phyloP scores from a whole-genome alignment of 2,888 invertebrate genomes.

The Tribolium freemani region DNA sequence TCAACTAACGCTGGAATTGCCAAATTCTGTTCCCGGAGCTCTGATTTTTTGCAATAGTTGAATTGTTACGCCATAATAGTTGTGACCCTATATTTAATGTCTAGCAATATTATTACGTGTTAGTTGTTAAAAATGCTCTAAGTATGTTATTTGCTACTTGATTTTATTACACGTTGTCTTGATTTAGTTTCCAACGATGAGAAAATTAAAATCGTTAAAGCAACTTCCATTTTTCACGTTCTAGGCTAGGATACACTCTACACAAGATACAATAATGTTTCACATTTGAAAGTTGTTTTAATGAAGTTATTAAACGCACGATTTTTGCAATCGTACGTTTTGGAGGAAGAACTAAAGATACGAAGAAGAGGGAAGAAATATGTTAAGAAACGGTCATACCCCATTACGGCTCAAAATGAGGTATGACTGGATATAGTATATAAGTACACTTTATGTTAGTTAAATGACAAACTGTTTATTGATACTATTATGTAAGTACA shows the following conservation, averaged over 20 bases:
- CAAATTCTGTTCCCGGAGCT: slow-evolving; percentile 27
- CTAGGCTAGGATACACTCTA: slow-evolving; percentile 45
- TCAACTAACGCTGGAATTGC: slow-evolving; percentile 11
- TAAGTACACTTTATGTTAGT: slow-evolving; percentile 57
- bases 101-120: slow-evolving; percentile 64
- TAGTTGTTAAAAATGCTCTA: slow-evolving; percentile 61
- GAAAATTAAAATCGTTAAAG: slow-evolving; percentile 30
- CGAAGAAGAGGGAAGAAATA: neutral
- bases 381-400: slow-evolving; percentile 51
- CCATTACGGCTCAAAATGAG: slow-evolving; percentile 65
- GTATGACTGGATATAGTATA: slow-evolving; percentile 52
- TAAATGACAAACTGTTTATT: slow-evolving; percentile 51
- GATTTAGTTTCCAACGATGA: slow-evolving; percentile 1
- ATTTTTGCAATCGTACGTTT: slow-evolving; percentile 17
- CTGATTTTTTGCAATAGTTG: slow-evolving; percentile 45
- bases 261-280: slow-evolving; percentile 42
- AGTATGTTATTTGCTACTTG: slow-evolving; percentile 53
- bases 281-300: slow-evolving; percentile 46
- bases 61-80: slow-evolving; percentile 50
- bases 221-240: slow-evolving; percentile 46
- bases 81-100: slow-evolving; percentile 57
- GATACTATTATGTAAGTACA: slow-evolving; percentile 58
- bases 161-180: slow-evolving; percentile 52
- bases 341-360: slow-evolving; percentile 16
- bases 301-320: slow-evolving; percentile 26